Evolutionary conservation across 2,113 vertebrate genomes (phyloP).

Genomic region (Barnardius zonarius): DNA sequence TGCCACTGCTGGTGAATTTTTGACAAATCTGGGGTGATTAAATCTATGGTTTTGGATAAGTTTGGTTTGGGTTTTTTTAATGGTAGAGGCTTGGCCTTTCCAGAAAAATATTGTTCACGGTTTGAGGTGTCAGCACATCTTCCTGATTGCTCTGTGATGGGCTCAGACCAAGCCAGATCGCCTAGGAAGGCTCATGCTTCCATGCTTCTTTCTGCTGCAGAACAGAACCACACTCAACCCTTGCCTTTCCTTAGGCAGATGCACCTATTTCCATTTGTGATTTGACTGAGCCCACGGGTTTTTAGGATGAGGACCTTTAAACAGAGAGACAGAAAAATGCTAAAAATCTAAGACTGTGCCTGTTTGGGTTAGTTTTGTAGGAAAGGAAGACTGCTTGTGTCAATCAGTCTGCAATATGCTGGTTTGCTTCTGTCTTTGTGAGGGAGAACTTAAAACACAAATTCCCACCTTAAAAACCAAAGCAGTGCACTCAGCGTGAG

Average conservation of each 20-base stretch:
- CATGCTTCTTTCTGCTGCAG: neutral
- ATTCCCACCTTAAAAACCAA: conserved; percentile 14
- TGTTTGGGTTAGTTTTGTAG: neutral
- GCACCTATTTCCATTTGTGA: neutral
- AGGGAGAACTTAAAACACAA: neutral
- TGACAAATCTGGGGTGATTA: neutral
- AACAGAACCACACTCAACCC: neutral
- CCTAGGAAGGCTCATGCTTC: neutral
- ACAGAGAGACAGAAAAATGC: neutral
- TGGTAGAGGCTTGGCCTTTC: neutral
- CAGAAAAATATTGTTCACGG: neutral
- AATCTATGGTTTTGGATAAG: neutral
- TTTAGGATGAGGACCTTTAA: neutral
- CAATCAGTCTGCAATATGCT: neutral
- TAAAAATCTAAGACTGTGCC: neutral
- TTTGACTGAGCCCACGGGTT: neutral
- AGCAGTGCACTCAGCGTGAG: neutral
- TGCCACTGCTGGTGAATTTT: neutral
- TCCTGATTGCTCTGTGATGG: neutral
- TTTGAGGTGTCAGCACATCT: neutral
- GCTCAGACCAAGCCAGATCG: neutral
- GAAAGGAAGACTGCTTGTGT: neutral
- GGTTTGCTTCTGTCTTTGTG: neutral
- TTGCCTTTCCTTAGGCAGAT: neutral
- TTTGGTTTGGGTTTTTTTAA: neutral